phyloP scores from a whole-genome alignment of 2,888 invertebrate genomes.

The Hypomecis punctinalis region DNA sequence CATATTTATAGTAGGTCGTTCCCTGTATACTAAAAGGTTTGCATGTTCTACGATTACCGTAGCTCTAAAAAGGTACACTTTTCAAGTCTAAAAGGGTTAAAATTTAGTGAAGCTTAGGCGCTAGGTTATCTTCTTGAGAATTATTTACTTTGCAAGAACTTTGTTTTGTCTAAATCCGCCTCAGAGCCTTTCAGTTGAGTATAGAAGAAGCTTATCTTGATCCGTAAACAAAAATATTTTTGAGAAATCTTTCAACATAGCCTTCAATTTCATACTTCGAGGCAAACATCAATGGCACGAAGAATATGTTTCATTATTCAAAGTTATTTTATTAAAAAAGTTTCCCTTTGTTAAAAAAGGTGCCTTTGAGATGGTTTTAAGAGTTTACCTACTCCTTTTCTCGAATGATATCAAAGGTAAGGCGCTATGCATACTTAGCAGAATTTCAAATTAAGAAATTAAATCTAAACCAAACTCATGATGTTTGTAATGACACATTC shows the following conservation, averaged over 20 bases:
- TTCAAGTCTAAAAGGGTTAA: too few relatives aligned
- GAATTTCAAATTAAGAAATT: too few relatives aligned
- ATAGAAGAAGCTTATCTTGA: conserved; percentile 4
- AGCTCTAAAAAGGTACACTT: too few relatives aligned
- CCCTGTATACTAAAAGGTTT: too few relatives aligned
- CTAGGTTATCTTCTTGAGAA: too few relatives aligned
- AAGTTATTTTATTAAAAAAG: conserved; percentile 55
- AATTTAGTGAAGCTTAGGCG: too few relatives aligned
- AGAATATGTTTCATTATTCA: conserved; percentile 35
- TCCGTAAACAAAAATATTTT: conserved; percentile 11
- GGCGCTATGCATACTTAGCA: too few relatives aligned
- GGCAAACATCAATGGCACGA: conserved; percentile 33
- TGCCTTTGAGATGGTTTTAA: conserved; percentile 32
- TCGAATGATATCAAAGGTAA: conserved; percentile 17
- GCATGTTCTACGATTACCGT: too few relatives aligned
- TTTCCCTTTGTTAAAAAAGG: conserved; percentile 45
- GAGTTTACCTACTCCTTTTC: conserved; percentile 11
- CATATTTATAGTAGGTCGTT: too few relatives aligned
- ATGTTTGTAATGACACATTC: too few relatives aligned
- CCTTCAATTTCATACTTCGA: conserved; percentile 23
- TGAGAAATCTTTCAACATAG: conserved; percentile 6
- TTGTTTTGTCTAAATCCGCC: too few relatives aligned
- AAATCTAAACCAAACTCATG: too few relatives aligned
- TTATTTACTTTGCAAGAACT: neutral
- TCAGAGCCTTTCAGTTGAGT: neutral